Base-by-base conservation (phyloP, 2,888 invertebrate species). In the Chaitophorus viminalis region DNA sequence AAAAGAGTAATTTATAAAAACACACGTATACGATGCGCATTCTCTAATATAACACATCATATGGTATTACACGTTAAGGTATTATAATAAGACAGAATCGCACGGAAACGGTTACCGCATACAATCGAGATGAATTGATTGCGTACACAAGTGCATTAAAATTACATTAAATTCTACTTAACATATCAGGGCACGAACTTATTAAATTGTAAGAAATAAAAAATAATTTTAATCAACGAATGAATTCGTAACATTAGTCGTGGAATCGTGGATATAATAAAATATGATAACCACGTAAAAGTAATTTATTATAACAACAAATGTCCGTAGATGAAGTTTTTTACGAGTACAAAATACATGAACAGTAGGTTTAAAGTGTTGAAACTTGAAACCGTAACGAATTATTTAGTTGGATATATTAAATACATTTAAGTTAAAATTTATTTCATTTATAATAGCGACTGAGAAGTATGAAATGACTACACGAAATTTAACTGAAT, bases 121-220 rank as follows among this genome's bases (percentile, higher is more conserved):
- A 79, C 36, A 79, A 79, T 79, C 78, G 78, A 79, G 60, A 65
- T 79, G 78, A 60, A 79, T 79, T 79, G 78, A 60, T 79, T 17
- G 36, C 60, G 60, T 65, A 60, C 25, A 79, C 78, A 65, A 65
- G 36, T 79, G 78, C 60, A 79, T 79, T 79, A 79, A 79, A 79
- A 79, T 60, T 60, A 79, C 78, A 79, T 79, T 79, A 79, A 79
- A 79, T 79, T 79, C 60, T 79, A 79, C 78, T 65, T 79, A 79
- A 79, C 78, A 79, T 79, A 79, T 79, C 78, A n/a, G 1, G 60
- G 1, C 60, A 78, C 78, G 78, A 54, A 79, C 60, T 36, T 60
- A 78, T 14, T 60, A 79, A 36, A 65, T 36, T 65, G n/a, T 79
- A 65, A 33, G 33, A n/a, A 79, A 79, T 79, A 52, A 77, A 77